A percentile compares a stretch with the other conserved stretches of the same genome.
These are phyloP conservation scores for Erpornis zantholeuca DNA, from an alignment of 2,113 vertebrate genomes.

Conservation along the genomic window DNA sequence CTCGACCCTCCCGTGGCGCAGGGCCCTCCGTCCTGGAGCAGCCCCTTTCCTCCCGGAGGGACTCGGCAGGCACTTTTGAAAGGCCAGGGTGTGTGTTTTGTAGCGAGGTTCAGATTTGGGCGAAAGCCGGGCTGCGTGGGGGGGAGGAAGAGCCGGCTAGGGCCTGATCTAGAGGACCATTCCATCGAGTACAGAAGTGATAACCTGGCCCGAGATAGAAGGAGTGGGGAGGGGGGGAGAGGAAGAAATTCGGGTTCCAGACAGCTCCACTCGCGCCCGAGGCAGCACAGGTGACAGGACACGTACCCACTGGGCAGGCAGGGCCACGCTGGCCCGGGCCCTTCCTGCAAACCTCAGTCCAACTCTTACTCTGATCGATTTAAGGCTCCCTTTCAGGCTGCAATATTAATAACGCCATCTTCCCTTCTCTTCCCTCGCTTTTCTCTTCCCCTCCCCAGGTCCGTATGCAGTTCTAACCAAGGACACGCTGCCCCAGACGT, in stretches of 20 bases:
- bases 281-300: background rate
- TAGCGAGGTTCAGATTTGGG: background rate
- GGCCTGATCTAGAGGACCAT: background rate
- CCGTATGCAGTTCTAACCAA: slow-evolving; percentile 96
- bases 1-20: background rate
- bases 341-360: background rate
- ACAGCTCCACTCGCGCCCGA: background rate
- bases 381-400: background rate
- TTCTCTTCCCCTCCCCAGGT: slow-evolving; percentile 67
- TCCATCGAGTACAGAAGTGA: background rate
- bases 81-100: background rate
- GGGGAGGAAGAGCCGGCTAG: background rate
- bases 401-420: background rate
- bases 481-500: slow-evolving; percentile 98
- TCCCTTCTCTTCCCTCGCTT: background rate
- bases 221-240: background rate
- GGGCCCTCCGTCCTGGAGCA: background rate
- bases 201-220: background rate
- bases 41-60: background rate
- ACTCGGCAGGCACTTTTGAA: background rate
- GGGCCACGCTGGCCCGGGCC: background rate
- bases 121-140: background rate
- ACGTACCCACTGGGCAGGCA: background rate
- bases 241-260: background rate
- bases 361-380: background rate